Evolutionary conservation across 2,113 vertebrate genomes (phyloP).

Genomic region (Ptyas mucosa): DNA sequence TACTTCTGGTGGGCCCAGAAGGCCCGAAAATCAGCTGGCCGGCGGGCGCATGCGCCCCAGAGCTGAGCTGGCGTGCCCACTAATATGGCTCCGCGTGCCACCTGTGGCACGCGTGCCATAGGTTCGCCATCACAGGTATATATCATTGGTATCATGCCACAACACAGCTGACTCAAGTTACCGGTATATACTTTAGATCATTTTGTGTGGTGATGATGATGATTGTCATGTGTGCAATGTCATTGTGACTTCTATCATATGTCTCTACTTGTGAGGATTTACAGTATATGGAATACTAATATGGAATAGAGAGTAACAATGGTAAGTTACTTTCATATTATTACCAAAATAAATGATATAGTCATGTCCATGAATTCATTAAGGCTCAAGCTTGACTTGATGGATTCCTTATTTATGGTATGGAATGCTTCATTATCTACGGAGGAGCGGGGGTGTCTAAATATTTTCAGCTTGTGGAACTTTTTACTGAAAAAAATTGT

Average conservation of each 20-base stretch:
- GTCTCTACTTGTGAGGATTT: background rate
- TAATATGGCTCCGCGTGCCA: too few species aligned
- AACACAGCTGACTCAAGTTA: background rate
- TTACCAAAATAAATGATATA: background rate
- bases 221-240: background rate
- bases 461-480: background rate
- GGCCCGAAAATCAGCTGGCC: too few species aligned
- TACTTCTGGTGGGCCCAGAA: too few species aligned
- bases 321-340: background rate
- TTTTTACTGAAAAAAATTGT: background rate
- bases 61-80: too few species aligned
- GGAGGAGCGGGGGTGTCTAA: rapidly evolving
- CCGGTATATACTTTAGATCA: background rate
- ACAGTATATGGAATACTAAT: background rate
- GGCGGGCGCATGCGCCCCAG: too few species aligned
- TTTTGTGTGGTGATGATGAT: background rate
- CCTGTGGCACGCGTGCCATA: too few species aligned
- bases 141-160: background rate
- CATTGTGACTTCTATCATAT: background rate
- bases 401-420: background rate
- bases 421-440: background rate
- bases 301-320: background rate
- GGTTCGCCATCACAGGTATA: too few species aligned
- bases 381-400: background rate
- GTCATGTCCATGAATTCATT: background rate